Evolutionary conservation across 2,113 vertebrate species (phyloP), one percentile per base, ranked within the genome.

Genomic region (Phylloscopus trochilus): DNA sequence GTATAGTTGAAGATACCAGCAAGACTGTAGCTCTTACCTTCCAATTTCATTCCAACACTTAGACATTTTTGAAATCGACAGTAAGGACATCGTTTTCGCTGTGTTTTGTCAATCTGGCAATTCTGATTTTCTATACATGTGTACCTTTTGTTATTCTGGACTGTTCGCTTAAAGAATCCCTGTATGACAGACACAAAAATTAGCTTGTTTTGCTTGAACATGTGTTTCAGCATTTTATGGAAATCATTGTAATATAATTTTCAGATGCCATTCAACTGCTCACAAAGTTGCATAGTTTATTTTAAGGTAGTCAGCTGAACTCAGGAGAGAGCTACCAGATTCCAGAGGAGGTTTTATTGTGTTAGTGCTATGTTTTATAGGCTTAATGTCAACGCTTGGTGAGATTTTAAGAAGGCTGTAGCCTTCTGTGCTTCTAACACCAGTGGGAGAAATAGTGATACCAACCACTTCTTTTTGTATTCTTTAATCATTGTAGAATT

Each of bases 81-180:
- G 98, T 99, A 99, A 46, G 99, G 99, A 91, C 99, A 99, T 67
- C 99, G 98, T 90, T 99, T 99, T 97, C 99, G 98, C 98, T 99
- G 99, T 41, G 99, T 99, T 97, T 99, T 99, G 98, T 99, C 99
- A 97, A 99, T 99, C 97, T 99, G 99, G 98, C 99, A 99, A 97
- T 98, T 99, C 98, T 99, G 99, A 97, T 99, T 99, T 98, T 99
- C 99, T 98, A 99, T 99, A 95, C 99, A 99, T 21, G 99, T 99
- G 98, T 99, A 99, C 98, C 99, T 99, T 97, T 99, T 99, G 97
- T 99, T 99, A 98, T 99, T 99, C 98, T 99, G 99, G 96, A 99
- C 99, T 66, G 99, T 99, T 97, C 99, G 98, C 97, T 99, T 99
- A 98, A 99, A 99, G 98, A 99, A 99, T 24, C 99, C 99, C 99